Evolutionary conservation across 2,888 invertebrate genomes (phyloP).

Genomic region (Xylota sylvarum): DNA sequence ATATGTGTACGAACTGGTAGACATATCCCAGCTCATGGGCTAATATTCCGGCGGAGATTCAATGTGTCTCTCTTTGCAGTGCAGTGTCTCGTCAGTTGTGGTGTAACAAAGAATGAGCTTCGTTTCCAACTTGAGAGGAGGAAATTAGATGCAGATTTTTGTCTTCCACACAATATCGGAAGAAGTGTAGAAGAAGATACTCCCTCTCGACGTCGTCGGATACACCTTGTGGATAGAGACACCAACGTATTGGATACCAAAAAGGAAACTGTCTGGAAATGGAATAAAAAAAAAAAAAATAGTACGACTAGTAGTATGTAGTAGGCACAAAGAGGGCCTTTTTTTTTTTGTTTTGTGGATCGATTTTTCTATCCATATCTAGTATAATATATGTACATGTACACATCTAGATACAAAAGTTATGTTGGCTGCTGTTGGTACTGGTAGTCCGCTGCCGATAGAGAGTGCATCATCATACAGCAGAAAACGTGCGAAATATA

Average conservation of each 20-base stretch:
- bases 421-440: not conserved
- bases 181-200: not conserved
- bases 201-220: not conserved
- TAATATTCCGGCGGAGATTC: not conserved
- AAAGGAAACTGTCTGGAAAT: slow-evolving; percentile 28
- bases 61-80: not conserved
- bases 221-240: slow-evolving; percentile 8
- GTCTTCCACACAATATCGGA: slow-evolving; percentile 9
- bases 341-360: too few relatives aligned
- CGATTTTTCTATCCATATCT: slow-evolving; percentile 43
- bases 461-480: slow-evolving; percentile 19
- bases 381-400: not conserved
- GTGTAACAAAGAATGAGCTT: slow-evolving; percentile 11
- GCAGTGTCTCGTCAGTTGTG: too few relatives aligned
- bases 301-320: too few relatives aligned
- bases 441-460: slow-evolving; percentile 9
- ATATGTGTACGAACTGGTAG: not conserved
- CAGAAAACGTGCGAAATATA: slow-evolving; percentile 52
- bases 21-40: not conserved
- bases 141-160: slow-evolving; percentile 48
- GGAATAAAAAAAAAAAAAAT: not conserved
- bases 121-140: slow-evolving; percentile 18
- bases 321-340: slow-evolving; percentile 30
- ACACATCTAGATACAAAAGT: not conserved
- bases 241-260: not conserved